Evolutionary conservation across 2,113 vertebrate species (phyloP).

Genomic region (Labrus mixtus): DNA sequence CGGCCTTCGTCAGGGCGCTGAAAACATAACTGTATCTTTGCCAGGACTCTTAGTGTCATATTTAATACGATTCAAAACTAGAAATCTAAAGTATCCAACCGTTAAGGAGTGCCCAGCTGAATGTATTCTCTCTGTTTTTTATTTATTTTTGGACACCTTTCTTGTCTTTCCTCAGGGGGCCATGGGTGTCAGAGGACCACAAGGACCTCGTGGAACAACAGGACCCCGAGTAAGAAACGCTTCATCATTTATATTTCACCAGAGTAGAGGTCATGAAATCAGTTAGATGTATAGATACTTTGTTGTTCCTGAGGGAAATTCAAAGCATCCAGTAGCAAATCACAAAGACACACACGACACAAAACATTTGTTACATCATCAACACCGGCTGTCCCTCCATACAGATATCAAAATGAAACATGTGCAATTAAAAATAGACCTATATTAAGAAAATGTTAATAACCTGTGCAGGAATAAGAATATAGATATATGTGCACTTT

Average conservation of each 20-base stretch:
- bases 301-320: no score
- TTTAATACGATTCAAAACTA: neutral
- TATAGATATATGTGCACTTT: no score
- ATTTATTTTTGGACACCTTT: conserved; percentile 6
- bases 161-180: conserved; percentile 85
- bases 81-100: neutral
- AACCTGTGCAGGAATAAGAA: no score
- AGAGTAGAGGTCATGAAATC: neutral
- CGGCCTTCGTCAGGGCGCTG: no score
- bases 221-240: conserved; percentile 90
- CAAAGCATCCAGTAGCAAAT: no score
- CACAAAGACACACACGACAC: no score
- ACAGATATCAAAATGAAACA: no score
- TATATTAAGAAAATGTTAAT: no score
- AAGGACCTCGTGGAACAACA: conserved; percentile 89
- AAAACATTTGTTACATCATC: no score
- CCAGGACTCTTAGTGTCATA: neutral
- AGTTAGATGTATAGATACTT: neutral
- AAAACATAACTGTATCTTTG: neutral
- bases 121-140: neutral
- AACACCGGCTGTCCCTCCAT: no score
- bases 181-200: conserved; percentile 91
- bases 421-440: no score
- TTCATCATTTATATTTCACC: conserved; percentile 5
- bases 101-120: neutral